Base-by-base conservation (phyloP, 2,797 vertebrate species). In the Tachyglossus aculeatus region DNA sequence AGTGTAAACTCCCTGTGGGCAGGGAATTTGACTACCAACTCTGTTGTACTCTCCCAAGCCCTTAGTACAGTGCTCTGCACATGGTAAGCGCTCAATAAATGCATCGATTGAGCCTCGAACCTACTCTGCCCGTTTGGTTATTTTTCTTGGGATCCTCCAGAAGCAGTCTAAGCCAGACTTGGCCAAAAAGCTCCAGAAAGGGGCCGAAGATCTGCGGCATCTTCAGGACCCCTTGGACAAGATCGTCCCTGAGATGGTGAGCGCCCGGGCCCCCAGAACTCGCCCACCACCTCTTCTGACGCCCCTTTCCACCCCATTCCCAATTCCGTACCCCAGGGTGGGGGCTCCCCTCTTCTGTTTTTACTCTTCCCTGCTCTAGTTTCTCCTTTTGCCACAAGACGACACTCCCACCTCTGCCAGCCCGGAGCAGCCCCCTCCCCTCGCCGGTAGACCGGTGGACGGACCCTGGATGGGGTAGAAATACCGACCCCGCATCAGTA, bases 191-290 rank as follows among this genome's bases (percentile, higher is more conserved):
- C 54, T 91, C 38, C 14, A 18, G 45, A 0, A 2, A 4, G 11
- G 50, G 1, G 80, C 80, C 45, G 2, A 0, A 0, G 0, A 7
- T 1, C 69, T 91, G 48, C 67, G 34, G 60, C 2, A 44, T 1
- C 44, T 90, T 63, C 60, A 88, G 19, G 7, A 9, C 5, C 33
- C 74, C 22, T 71, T 88, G 41, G 22, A 86, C 14, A 63, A 0
- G 19, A 76, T 91, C 33, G 62, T 39, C 15, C 57, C 63, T 14
- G 62, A 4, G 1, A 51, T 87, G 54, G 89, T 91, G 67, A 88
- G 86, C 0, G 0, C 18, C 4, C 15, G 24, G 5, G 21, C 43
- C 43, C 21, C 43, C 7, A 14, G 21, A 12, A 7, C n/a, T 5
- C 13, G n/a, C 14, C 15, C 38, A 16, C 15, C 18, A 7, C 18